Conservation (phyloP, 1,140 invertebrate genomes). For the Eumaeus atala region DNA sequence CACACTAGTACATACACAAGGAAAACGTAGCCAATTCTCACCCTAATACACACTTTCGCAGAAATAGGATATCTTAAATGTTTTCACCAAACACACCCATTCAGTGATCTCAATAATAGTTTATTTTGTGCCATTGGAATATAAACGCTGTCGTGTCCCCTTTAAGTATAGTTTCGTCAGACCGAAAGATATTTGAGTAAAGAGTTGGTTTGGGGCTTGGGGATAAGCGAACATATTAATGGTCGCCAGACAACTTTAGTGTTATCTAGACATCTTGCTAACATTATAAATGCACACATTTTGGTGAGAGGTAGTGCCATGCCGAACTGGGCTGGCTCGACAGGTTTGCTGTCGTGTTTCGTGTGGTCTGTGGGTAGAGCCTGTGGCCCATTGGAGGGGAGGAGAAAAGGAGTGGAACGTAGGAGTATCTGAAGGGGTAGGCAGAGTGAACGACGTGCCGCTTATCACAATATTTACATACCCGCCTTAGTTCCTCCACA, state of each 20-base stretch:
- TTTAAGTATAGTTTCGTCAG: conserved; percentile 32
- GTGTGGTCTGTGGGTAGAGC: too few species aligned
- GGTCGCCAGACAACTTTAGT: not conserved
- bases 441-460: too few species aligned
- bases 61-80: conserved; percentile 22
- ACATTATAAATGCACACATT: too few species aligned
- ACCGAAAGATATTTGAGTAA: conserved; percentile 25
- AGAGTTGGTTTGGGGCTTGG: conserved; percentile 31
- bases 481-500: too few species aligned
- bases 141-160: conserved; percentile 26
- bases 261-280: too few species aligned
- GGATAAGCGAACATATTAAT: conserved; percentile 20
- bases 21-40: not conserved
- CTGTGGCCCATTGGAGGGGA: too few species aligned
- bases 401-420: too few species aligned
- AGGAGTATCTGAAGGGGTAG: too few species aligned
- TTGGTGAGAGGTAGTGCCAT: too few species aligned
- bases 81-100: conserved; percentile 23
- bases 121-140: conserved; percentile 24
- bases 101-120: not conserved
- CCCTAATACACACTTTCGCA: conserved; percentile 11
- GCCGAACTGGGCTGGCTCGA: too few species aligned
- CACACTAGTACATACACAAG: not conserved
- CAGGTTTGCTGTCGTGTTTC: too few species aligned
- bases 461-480: too few species aligned